Evolutionary conservation across 2,888 invertebrate species (phyloP).

Genomic region (Cephus runcator): DNA sequence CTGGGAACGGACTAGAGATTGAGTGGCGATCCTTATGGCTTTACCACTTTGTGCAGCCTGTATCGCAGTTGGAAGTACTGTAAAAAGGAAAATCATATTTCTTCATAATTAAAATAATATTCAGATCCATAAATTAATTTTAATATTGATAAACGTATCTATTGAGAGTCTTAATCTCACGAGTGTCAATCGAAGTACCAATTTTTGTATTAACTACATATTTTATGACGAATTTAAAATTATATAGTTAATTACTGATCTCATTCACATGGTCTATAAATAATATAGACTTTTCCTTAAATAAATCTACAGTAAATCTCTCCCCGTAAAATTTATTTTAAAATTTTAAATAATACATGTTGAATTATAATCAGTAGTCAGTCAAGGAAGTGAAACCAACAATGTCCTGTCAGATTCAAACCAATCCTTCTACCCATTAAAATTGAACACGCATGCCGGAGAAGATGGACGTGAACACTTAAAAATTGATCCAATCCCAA

Average conservation of each 20-base stretch:
- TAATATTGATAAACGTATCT: not conserved
- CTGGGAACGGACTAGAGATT: conserved; percentile 53
- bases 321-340: not conserved
- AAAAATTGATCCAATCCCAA: no score
- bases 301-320: not conserved
- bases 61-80: conserved; percentile 16
- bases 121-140: not conserved
- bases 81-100: not conserved
- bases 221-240: not conserved
- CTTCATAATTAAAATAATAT: not conserved
- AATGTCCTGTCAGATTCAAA: not conserved
- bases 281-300: not conserved
- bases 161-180: not conserved
- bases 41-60: conserved; percentile 39
- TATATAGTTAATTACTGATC: not conserved
- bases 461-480: no score
- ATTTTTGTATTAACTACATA: not conserved
- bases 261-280: not conserved
- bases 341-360: not conserved
- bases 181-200: not conserved
- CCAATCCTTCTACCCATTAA: not conserved
- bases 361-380: not conserved
- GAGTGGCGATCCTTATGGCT: conserved; percentile 53
- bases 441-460: no score
- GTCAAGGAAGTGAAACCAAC: not conserved